phyloP scores from a whole-genome alignment of 2,113 vertebrate genomes.

The Eira barbara region DNA sequence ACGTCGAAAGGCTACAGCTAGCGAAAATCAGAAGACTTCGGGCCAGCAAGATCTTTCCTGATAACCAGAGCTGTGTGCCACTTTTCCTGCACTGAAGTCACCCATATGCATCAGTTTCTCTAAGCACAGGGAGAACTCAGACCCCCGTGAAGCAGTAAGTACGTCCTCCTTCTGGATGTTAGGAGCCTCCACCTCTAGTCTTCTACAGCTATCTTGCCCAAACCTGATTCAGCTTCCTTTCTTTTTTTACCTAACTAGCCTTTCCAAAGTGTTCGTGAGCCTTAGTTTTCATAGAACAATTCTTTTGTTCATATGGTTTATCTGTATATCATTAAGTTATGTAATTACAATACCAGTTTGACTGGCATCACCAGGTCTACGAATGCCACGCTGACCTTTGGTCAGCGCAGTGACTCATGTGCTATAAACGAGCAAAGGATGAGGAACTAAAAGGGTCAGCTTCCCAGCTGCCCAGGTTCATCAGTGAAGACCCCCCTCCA shows the following conservation, averaged over 20 bases:
- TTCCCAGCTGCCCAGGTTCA: neutral
- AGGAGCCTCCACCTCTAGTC: no score
- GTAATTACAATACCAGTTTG: neutral
- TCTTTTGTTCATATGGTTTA: neutral
- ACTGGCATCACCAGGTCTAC: neutral
- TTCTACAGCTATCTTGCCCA: neutral
- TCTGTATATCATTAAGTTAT: neutral
- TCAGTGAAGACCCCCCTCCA: neutral
- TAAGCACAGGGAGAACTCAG: neutral
- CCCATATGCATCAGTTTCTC: neutral
- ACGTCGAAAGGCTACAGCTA: neutral
- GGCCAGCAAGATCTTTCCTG: neutral
- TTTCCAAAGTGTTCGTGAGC: neutral
- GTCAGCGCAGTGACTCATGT: neutral
- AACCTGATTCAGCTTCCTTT: neutral
- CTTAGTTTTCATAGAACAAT: neutral
- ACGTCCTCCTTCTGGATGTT: neutral
- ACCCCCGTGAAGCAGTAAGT: neutral
- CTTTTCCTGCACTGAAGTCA: neutral
- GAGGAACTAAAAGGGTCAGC: neutral
- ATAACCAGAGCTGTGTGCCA: neutral
- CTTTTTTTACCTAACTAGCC: neutral
- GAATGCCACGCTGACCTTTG: neutral
- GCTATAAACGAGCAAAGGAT: neutral
- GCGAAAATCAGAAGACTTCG: neutral